These are phyloP conservation scores for Protosalanx chinensis DNA, from an alignment of 2,797 vertebrate species.

Conservation along the genomic window DNA sequence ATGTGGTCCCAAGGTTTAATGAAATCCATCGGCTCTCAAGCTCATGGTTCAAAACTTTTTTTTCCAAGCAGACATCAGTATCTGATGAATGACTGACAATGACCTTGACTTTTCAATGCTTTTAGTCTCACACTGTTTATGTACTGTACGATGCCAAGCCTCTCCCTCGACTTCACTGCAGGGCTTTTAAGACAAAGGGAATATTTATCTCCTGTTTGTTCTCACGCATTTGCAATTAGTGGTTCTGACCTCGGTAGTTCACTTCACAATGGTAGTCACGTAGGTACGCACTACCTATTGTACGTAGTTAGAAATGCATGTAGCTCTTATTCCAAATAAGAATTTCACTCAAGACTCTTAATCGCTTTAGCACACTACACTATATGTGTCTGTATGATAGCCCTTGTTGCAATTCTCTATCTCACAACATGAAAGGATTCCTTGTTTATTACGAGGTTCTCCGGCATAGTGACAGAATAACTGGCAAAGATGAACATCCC, in stretches of 20 bases:
- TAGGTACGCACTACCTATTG: conserved; percentile 36
- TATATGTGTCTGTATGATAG: conserved; percentile 64
- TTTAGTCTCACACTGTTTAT: conserved; percentile 64
- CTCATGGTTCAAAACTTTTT: conserved; percentile 65
- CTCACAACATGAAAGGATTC: conserved; percentile 49
- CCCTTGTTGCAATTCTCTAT: conserved; percentile 52
- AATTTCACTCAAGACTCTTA: conserved; percentile 62
- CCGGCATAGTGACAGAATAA: conserved; percentile 30
- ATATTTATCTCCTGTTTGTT: conserved; percentile 67
- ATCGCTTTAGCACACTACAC: conserved; percentile 64
- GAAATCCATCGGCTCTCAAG: conserved; percentile 61
- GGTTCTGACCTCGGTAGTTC: conserved; percentile 52
- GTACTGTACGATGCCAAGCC: conserved; percentile 68
- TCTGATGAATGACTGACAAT: conserved; percentile 75
- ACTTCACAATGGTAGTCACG: conserved; percentile 54
- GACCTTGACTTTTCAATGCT: conserved; percentile 73
- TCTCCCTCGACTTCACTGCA: conserved; percentile 64
- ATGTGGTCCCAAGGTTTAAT: conserved; percentile 64
- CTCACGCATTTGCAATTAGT: conserved; percentile 27
- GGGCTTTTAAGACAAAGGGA: conserved; percentile 76
- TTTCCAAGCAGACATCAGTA: conserved; percentile 68
- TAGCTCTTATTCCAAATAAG: conserved; percentile 59
- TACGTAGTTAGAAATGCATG: conserved; percentile 63
- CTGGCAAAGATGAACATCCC: conserved; percentile 2
- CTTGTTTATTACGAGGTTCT: conserved; percentile 41